Evolutionary conservation across 2,797 vertebrate genomes (phyloP).

Genomic region (Leucoraja ocellata): DNA sequence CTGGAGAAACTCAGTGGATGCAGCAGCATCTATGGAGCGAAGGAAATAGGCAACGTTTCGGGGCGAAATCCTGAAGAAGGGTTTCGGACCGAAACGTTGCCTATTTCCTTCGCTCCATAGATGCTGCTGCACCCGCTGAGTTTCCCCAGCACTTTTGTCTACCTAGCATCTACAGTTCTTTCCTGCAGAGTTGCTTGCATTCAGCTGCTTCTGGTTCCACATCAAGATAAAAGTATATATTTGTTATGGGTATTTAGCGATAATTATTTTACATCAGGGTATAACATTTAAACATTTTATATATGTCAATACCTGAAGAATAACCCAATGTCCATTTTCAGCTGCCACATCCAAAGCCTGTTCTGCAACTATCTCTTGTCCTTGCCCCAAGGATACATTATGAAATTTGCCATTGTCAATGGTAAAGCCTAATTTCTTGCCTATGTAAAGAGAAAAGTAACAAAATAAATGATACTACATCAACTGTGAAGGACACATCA

Average conservation of each 20-base stretch:
- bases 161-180: too few relatives aligned
- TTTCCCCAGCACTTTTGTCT: too few relatives aligned
- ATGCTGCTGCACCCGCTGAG: too few relatives aligned
- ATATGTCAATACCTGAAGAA: conserved; percentile 55
- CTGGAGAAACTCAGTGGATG: too few relatives aligned
- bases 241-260: neutral
- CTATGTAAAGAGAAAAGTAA: conserved; percentile 45
- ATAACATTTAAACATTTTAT: neutral
- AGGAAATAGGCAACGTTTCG: too few relatives aligned
- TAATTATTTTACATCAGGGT: neutral
- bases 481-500: neutral
- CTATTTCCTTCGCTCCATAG: too few relatives aligned
- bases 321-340: conserved; percentile 60
- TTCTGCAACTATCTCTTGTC: conserved; percentile 60
- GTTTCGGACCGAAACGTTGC: too few relatives aligned
- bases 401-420: conserved; percentile 61
- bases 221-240: neutral
- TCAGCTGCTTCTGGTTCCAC: neutral
- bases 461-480: neutral
- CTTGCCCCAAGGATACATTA: conserved; percentile 62
- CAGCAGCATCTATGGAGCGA: too few relatives aligned
- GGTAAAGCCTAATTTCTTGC: conserved; percentile 59
- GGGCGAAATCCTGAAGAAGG: too few relatives aligned
- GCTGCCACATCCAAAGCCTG: conserved; percentile 54
- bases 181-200: neutral